Percentiles rank a stretch among this genome's conserved stretches.
phyloP scores from a whole-genome alignment of 1,140 invertebrate genomes.

The Leptinotarsa texana region DNA sequence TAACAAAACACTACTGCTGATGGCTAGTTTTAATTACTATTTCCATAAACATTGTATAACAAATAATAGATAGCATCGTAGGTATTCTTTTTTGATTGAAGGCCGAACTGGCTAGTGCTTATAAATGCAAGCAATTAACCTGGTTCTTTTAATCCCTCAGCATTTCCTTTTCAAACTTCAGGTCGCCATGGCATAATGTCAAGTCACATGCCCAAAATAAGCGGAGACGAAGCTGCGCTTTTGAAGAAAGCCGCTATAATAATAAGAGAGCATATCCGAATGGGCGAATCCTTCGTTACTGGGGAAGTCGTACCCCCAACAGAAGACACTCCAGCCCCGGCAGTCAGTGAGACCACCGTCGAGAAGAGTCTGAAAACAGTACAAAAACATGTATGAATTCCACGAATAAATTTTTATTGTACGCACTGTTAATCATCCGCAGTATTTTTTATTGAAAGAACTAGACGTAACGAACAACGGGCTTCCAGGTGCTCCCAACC shows the following conservation, averaged over 20 bases:
- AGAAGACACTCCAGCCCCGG: not conserved
- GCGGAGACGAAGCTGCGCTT: slow-evolving; percentile 39
- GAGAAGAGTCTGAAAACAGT: not conserved
- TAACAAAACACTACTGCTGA: too few relatives aligned
- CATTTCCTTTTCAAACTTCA: slow-evolving; percentile 21
- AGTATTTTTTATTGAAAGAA: slow-evolving; percentile 33
- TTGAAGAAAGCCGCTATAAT: slow-evolving; percentile 34
- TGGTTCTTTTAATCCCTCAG: too few relatives aligned
- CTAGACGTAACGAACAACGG: slow-evolving; percentile 40
- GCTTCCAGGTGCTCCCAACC: slow-evolving; percentile 41
- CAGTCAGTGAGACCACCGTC: not conserved
- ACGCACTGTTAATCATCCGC: not conserved
- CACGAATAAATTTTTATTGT: slow-evolving; percentile 7
- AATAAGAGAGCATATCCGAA: slow-evolving; percentile 37
- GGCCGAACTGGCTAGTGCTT: too few relatives aligned
- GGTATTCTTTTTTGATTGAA: too few relatives aligned
- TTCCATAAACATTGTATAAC: too few relatives aligned
- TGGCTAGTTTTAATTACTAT: too few relatives aligned
- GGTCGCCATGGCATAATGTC: slow-evolving; percentile 44
- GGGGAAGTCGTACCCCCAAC: slow-evolving; percentile 27
- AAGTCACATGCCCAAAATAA: slow-evolving; percentile 47
- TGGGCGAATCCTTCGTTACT: slow-evolving; percentile 41
- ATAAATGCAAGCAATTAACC: too few relatives aligned
- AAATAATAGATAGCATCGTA: too few relatives aligned
- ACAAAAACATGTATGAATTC: slow-evolving; percentile 8